Percentiles rank a stretch among this genome's conserved stretches.
Conservation (phyloP, 2,888 invertebrate species). For the Coenonympha glycerion region DNA sequence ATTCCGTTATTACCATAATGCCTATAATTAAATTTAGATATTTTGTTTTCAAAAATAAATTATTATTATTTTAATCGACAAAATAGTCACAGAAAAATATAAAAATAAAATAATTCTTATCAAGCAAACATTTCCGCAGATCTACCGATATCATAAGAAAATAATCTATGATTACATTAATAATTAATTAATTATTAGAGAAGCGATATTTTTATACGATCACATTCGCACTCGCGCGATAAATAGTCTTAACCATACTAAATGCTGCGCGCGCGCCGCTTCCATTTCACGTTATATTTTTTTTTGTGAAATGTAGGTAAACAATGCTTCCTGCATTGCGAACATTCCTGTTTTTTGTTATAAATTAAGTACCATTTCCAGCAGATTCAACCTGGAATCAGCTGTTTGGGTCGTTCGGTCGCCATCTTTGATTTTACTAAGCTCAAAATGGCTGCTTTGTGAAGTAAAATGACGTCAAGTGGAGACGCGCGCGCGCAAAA, state of each 20-base stretch:
- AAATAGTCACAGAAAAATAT: slow-evolving; percentile 36
- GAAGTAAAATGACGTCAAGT: slow-evolving; percentile 47
- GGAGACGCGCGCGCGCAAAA: slow-evolving; percentile 37
- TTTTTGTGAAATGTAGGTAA: slow-evolving; percentile 51
- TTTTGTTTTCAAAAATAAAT: slow-evolving; percentile 59
- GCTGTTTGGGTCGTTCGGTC: slow-evolving; percentile 65
- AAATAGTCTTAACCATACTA: slow-evolving; percentile 50
- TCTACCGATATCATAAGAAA: slow-evolving; percentile 48
- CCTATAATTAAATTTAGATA: slow-evolving; percentile 41
- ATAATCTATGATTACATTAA: slow-evolving; percentile 57
- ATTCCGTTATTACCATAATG: slow-evolving; percentile 39
- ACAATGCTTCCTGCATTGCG: slow-evolving; percentile 57
- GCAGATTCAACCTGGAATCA: slow-evolving; percentile 56
- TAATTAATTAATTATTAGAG: slow-evolving; percentile 50
- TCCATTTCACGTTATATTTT: slow-evolving; percentile 43
- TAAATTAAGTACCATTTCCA: slow-evolving; percentile 49
- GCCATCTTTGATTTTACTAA: slow-evolving; percentile 50
- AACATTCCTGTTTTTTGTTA: slow-evolving; percentile 55
- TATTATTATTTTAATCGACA: slow-evolving; percentile 55
- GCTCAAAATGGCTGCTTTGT: slow-evolving; percentile 44
- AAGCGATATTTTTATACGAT: slow-evolving; percentile 60
- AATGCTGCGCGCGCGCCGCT: slow-evolving; percentile 48
- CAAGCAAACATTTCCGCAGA: slow-evolving; percentile 60
- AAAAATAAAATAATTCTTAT: slow-evolving; percentile 48
- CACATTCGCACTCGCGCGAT: slow-evolving; percentile 58